phyloP scores from a whole-genome alignment of 1,140 invertebrate genomes.

The Drosophila athabasca region DNA sequence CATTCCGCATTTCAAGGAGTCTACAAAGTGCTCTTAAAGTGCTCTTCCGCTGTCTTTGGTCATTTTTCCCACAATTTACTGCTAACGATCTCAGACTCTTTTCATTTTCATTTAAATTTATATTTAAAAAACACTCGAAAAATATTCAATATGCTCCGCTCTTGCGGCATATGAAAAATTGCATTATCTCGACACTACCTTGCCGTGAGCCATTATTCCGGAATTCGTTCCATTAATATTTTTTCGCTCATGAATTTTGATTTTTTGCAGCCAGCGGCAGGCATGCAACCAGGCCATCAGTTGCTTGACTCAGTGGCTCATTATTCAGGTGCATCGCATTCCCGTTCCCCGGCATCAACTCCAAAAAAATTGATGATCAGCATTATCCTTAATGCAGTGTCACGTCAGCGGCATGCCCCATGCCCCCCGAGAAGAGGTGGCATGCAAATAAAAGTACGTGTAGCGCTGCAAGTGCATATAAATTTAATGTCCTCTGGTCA shows the following conservation, averaged over 20 bases:
- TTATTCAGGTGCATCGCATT: constrained; percentile 9
- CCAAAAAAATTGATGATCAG: constrained; percentile 23
- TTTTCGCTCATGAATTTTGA: not conserved
- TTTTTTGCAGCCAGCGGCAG: not conserved
- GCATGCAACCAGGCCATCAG: constrained; percentile 25
- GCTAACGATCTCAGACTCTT: too few relatives aligned
- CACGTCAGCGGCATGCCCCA: not conserved
- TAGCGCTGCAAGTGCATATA: constrained; percentile 36
- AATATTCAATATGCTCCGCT: too few relatives aligned
- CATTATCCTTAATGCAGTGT: constrained; percentile 21
- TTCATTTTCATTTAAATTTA: too few relatives aligned
- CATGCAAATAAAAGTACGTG: too few relatives aligned
- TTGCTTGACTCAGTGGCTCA: not conserved
- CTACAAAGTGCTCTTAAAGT: too few relatives aligned
- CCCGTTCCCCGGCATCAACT: not conserved
- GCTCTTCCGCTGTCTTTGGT: too few relatives aligned
- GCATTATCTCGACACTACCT: not conserved
- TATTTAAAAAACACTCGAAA: too few relatives aligned
- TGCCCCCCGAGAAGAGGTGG: constrained; percentile 1
- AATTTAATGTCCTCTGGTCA: constrained; percentile 23
- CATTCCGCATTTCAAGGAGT: too few relatives aligned
- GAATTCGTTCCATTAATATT: too few relatives aligned
- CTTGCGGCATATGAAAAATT: not conserved
- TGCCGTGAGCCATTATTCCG: not conserved
- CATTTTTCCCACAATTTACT: too few relatives aligned